These are phyloP conservation scores for Liopterus haemorrhoidalis DNA, from an alignment of 2,888 invertebrate species.

Conservation along the genomic window DNA sequence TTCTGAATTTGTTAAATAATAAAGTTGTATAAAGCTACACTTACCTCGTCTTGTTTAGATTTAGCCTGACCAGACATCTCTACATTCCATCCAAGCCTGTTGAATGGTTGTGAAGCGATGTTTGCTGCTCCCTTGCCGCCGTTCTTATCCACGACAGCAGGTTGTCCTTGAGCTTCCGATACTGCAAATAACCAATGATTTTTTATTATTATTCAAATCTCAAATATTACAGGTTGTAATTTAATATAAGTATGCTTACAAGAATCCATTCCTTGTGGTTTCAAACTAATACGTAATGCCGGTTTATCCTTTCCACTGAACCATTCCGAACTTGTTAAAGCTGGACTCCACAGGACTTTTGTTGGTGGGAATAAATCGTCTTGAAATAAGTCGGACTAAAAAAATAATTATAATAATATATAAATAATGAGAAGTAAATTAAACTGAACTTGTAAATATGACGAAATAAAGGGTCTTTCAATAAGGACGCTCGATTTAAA, in stretches of 20 bases:
- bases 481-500: too few species aligned
- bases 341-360: constrained; percentile 77
- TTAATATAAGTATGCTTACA: constrained; percentile 56
- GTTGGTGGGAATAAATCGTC: constrained; percentile 95
- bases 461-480: constrained; percentile 7
- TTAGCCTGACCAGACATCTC: constrained; percentile 46
- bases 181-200: constrained; percentile 39
- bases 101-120: constrained; percentile 46
- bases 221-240: background rate
- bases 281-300: constrained; percentile 63
- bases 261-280: constrained; percentile 83
- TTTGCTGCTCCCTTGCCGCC: constrained; percentile 38
- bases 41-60: constrained; percentile 52
- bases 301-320: constrained; percentile 59
- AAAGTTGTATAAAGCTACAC: constrained; percentile 14
- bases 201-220: background rate
- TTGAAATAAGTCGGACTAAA: constrained; percentile 90
- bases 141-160: constrained; percentile 22
- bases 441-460: constrained; percentile 7
- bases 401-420: constrained; percentile 26
- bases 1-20: too few species aligned
- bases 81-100: constrained; percentile 49
- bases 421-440: constrained; percentile 12
- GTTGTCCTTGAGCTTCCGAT: constrained; percentile 48
- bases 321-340: constrained; percentile 73